Evolutionary conservation across 37 sponge, comb jelly and placozoan genomes (phyloP).

Genomic region (Amphimedon queenslandica): DNA sequence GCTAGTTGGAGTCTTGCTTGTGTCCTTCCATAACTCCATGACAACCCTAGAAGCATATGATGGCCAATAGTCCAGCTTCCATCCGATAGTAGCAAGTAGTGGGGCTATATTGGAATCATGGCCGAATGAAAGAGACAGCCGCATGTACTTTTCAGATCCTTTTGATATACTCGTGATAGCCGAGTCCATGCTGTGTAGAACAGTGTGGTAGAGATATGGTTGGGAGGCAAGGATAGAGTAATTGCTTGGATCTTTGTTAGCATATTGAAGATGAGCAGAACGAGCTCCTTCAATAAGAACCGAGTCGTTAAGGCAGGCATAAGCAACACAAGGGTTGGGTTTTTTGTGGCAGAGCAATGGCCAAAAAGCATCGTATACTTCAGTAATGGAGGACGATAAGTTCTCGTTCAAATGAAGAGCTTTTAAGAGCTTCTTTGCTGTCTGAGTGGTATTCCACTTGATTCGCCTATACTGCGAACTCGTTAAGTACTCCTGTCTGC

Average conservation of each 20-base stretch:
- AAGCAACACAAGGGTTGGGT: slow-evolving; percentile 24
- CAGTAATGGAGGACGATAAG: background rate
- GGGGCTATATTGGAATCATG: slow-evolving; percentile 45
- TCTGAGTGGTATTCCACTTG: background rate
- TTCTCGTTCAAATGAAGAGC: background rate
- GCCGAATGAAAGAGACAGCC: slow-evolving; percentile 20
- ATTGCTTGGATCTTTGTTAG: slow-evolving; percentile 4
- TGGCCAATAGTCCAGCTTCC: slow-evolving; percentile 14
- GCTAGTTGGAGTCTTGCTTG: background rate
- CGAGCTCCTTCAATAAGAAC: slow-evolving; percentile 3
- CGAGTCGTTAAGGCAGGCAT: slow-evolving; percentile 2
- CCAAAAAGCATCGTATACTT: slow-evolving; percentile 26
- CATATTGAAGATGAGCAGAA: slow-evolving; percentile 19
- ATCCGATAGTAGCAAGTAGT: slow-evolving; percentile 23
- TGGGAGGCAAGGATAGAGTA: slow-evolving; percentile 17
- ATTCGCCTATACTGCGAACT: background rate
- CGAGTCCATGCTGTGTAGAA: slow-evolving; percentile 20
- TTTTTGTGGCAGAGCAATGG: slow-evolving; percentile 6
- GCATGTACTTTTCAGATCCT: background rate
- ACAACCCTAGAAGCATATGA: slow-evolving; percentile 60
- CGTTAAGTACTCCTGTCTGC: background rate
- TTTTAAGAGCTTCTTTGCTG: slow-evolving; percentile 2
- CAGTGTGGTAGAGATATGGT: slow-evolving; percentile 42
- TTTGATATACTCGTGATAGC: background rate
- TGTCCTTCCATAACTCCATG: slow-evolving; percentile 60